These are phyloP conservation scores for Cyprinella venusta DNA, from an alignment of 2,797 vertebrate species.

Conservation along the genomic window DNA sequence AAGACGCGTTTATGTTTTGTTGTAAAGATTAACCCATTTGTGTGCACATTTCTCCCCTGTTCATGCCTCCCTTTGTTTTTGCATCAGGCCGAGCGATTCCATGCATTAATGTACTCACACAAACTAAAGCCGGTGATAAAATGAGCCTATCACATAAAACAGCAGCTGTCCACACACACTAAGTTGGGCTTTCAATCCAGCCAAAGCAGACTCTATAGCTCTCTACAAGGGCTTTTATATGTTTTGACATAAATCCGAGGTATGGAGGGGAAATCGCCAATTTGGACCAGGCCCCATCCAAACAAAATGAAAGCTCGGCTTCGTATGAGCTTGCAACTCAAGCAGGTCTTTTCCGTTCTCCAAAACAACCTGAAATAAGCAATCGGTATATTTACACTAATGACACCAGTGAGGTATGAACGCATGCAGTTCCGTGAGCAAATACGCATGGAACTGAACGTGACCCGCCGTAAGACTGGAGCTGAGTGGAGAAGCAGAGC, in stretches of 20 bases:
- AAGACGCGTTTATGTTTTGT: conserved; percentile 29
- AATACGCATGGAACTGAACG: conserved; percentile 57
- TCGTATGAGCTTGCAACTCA: conserved; percentile 56
- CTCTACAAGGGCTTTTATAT: conserved; percentile 60
- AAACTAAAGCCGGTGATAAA: conserved; percentile 54
- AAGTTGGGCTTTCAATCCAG: conserved; percentile 59
- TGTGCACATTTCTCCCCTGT: conserved; percentile 23
- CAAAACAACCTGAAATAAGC: conserved; percentile 52
- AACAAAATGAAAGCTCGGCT: conserved; percentile 52
- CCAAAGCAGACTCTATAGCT: conserved; percentile 62
- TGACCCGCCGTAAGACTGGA: conserved; percentile 67
- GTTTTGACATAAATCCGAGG: conserved; percentile 68
- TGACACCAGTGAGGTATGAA: conserved; percentile 34
- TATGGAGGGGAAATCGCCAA: conserved; percentile 63
- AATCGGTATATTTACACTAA: conserved; percentile 64
- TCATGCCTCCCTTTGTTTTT: conserved; percentile 31
- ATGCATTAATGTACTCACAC: conserved; percentile 49
- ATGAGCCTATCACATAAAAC: conserved; percentile 54
- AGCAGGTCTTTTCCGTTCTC: conserved; percentile 56
- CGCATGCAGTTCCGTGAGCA: conserved; percentile 29
- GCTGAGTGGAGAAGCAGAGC: conserved; percentile 63
- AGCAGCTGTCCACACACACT: conserved; percentile 50
- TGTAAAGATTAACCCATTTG: conserved; percentile 35
- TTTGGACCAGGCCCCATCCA: conserved; percentile 60
- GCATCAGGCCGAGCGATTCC: conserved; percentile 29